Evolutionary conservation across 2,113 vertebrate species (phyloP).

Genomic region (Chamaetylas fuelleborni): DNA sequence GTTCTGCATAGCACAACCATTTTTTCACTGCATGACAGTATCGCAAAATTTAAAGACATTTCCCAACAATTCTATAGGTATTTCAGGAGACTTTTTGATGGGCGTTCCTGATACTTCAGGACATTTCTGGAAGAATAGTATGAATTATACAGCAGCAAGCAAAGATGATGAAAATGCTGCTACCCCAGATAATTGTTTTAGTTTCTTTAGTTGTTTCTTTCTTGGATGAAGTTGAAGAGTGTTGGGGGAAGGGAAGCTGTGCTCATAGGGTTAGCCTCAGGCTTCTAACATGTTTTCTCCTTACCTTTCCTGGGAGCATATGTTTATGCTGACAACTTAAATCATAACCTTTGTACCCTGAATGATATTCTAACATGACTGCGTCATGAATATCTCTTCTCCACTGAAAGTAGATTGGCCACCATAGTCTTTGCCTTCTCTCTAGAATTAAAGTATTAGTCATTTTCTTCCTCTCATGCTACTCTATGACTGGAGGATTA

Average conservation of each 20-base stretch:
- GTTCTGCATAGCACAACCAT: not conserved
- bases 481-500: not conserved
- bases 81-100: not conserved
- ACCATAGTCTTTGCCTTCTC: not conserved
- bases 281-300: not conserved
- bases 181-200: not conserved
- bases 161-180: not conserved
- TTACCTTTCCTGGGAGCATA: not conserved
- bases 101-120: not conserved
- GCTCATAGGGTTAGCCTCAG: not conserved
- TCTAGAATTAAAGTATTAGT: not conserved
- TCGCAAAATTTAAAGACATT: not conserved
- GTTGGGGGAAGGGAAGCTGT: not conserved
- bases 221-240: not conserved
- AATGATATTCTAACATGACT: not conserved
- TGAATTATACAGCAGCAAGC: not conserved
- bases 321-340: not conserved
- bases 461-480: not conserved
- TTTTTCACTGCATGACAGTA: not conserved
- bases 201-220: not conserved
- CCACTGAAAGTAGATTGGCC: not conserved
- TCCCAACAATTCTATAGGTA: not conserved
- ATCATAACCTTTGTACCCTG: not conserved
- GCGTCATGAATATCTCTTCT: not conserved
- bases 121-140: not conserved